Conservation (phyloP, 1,140 invertebrate genomes). For the Dreissena rostriformis region DNA sequence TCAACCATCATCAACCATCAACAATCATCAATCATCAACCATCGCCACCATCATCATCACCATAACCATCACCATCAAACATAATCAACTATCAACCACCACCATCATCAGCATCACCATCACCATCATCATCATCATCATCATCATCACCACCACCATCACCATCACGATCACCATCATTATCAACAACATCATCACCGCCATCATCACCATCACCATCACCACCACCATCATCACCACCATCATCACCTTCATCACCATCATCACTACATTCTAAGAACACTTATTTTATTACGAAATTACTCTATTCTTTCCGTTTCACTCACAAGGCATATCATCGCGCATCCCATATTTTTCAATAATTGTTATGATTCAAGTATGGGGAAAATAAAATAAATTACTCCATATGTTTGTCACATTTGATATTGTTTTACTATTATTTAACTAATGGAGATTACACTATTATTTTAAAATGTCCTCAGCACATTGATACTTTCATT, state of each 20-base stretch:
- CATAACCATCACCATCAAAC: too few relatives aligned
- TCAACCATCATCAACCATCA: too few relatives aligned
- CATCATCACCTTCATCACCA: constrained; percentile 82
- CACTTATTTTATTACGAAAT: neutral
- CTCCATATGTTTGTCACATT: neutral
- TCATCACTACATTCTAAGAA: constrained; percentile 18
- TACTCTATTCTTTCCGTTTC: neutral
- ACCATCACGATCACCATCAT: constrained; percentile 1
- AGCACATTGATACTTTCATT: too few relatives aligned
- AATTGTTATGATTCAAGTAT: too few relatives aligned
- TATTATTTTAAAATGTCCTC: too few relatives aligned
- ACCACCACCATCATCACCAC: constrained; percentile 85
- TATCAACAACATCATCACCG: constrained; percentile 17
- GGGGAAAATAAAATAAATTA: neutral
- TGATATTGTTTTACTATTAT: too few relatives aligned
- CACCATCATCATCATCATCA: neutral
- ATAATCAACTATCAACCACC: too few relatives aligned
- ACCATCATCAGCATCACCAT: neutral
- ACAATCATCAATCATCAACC: too few relatives aligned
- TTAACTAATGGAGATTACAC: too few relatives aligned
- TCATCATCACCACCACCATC: neutral
- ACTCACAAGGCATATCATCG: neutral
- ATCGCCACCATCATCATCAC: too few relatives aligned
- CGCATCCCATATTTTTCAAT: too few relatives aligned
- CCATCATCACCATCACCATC: constrained; percentile 9